Conservation (phyloP, 1,140 invertebrate species). For the Wiebesia pumilae region DNA sequence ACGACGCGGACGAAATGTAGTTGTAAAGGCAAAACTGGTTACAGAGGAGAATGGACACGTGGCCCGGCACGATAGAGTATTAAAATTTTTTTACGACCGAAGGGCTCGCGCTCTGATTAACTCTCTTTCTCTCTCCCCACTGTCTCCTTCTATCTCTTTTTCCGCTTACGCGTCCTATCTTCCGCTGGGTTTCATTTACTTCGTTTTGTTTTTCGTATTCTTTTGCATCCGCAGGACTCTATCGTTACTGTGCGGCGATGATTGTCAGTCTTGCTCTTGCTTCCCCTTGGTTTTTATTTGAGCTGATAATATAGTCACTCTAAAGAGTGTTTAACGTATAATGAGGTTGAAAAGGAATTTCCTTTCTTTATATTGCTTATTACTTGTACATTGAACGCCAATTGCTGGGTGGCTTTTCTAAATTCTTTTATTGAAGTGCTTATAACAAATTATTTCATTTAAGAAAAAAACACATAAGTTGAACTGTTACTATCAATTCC, state of each 20-base stretch:
- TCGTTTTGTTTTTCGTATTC: not conserved
- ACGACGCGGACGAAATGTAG: slow-evolving; percentile 29
- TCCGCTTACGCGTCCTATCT: not conserved
- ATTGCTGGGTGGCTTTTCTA: not conserved
- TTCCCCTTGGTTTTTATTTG: slow-evolving; percentile 10
- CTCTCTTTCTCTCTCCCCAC: slow-evolving; percentile 6
- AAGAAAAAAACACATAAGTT: too few species aligned
- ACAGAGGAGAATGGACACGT: slow-evolving; percentile 42
- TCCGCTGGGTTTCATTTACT: slow-evolving; percentile 7
- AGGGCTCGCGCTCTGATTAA: slow-evolving; percentile 52
- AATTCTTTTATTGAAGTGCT: not conserved
- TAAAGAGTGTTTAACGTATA: slow-evolving; percentile 13
- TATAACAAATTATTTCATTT: too few species aligned
- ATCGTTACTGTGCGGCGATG: slow-evolving; percentile 12
- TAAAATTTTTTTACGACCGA: slow-evolving; percentile 54
- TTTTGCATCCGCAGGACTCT: slow-evolving; percentile 19
- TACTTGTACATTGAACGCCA: too few species aligned
- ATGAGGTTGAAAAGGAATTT: not conserved
- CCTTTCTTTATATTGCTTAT: not conserved
- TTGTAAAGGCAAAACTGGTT: slow-evolving; percentile 45
- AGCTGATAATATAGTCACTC: not conserved
- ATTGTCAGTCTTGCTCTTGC: not conserved
- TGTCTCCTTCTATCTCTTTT: not conserved
- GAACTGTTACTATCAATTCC: too few species aligned
- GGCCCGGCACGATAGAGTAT: slow-evolving; percentile 41